Base-by-base conservation (phyloP, 2,797 vertebrate species). In the Myiotriccus ornatus region DNA sequence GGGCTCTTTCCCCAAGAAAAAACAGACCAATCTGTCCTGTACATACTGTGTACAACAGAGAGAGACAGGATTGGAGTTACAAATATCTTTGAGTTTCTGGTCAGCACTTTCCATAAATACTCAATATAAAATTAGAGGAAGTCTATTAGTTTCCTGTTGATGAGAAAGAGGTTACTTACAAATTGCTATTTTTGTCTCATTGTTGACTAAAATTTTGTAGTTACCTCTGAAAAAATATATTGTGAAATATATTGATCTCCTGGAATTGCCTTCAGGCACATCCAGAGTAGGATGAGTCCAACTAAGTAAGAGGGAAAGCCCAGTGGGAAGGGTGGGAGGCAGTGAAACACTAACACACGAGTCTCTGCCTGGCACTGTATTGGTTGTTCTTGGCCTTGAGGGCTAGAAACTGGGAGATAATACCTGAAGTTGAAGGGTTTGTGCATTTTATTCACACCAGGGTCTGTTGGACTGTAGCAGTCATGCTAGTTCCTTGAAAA, bases 281-380 rank as follows among this genome's bases (percentile, higher is more conserved):
- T 64, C 13, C 5, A 2, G 35, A 35, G 41, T 20, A 74, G 32
- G 12, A 27, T 49, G 14, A 55, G 32, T 62, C 28, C 28, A 64
- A 3, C 4, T 27, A 28, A 17, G 12, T 43, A 18, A 63, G 22
- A 6, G 12, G 8, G 12, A 82, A 63, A 12, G 23, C 3, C 25
- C 14, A 5, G 0, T 5, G 3, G 4, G 9, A 82, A 39, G 13
- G 16, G 1, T 44, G 15, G 19, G n/a, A 35, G 19, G 14, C 27
- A 55, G 30, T 17, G 35, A 39, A 56, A 49, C 16, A 14, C 9
- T 14, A 67, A 18, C 6, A 19, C 25, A 23, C 0, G 1, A 91
- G 23, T 8, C 16, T 34, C 8, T 78, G 15, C 21, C 55, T 76
- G 32, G 14, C 0, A 1, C 5, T 6, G 0, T 53, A 6, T 50